Evolutionary conservation across 2,888 invertebrate genomes (phyloP).

Genomic region (Macrosoma leucophasiata): DNA sequence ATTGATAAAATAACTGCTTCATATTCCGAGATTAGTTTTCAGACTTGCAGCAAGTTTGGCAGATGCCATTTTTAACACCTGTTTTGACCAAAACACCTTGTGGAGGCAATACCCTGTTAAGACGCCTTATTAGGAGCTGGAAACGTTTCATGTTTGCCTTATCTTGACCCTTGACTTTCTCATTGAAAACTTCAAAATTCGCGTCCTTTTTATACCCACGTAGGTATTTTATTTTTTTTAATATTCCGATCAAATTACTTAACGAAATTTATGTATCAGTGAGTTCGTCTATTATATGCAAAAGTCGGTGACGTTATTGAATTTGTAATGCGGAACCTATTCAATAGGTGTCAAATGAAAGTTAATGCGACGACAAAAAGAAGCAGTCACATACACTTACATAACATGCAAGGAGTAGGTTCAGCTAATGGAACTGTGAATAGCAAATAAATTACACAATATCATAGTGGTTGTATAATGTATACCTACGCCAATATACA

Average conservation of each 20-base stretch:
- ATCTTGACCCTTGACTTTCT: slow-evolving; percentile 37
- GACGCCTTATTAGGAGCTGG: slow-evolving; percentile 42
- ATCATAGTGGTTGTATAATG: slow-evolving; percentile 6
- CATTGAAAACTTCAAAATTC: too few species aligned
- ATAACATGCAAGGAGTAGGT: slow-evolving; percentile 4
- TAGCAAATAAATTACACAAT: slow-evolving; percentile 4
- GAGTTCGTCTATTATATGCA: background rate
- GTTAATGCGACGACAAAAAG: slow-evolving; percentile 1
- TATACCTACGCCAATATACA: too few species aligned
- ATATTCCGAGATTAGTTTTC: too few species aligned
- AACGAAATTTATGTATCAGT: too few species aligned
- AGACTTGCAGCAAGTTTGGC: too few species aligned
- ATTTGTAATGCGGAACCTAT: too few species aligned
- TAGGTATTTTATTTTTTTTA: too few species aligned
- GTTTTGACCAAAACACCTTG: slow-evolving; percentile 47
- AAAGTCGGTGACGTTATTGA: too few species aligned
- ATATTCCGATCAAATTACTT: too few species aligned
- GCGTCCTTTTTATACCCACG: too few species aligned
- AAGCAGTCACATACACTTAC: slow-evolving; percentile 3
- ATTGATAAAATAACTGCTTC: too few species aligned
- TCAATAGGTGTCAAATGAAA: too few species aligned
- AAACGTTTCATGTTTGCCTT: slow-evolving; percentile 41
- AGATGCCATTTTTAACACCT: slow-evolving; percentile 47
- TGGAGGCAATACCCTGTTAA: slow-evolving; percentile 25
- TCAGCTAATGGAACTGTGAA: background rate